These are phyloP conservation scores for Andrena bicolor DNA, from an alignment of 2,888 invertebrate species.

Conservation along the genomic window DNA sequence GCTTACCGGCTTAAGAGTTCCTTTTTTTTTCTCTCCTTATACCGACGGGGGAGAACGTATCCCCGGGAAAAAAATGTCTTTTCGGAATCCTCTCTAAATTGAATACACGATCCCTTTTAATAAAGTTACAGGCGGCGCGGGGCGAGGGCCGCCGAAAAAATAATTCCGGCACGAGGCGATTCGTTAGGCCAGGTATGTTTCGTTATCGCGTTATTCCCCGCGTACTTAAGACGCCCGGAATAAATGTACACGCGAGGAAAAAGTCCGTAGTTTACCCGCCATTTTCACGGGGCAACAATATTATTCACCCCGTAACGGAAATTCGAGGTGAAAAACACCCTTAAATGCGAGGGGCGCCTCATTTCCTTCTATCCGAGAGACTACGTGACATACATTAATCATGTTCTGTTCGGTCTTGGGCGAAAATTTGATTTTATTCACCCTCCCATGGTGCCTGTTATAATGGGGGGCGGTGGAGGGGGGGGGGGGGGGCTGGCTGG, in stretches of 20 bases:
- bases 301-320: conserved; percentile 49
- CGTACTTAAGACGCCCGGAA: conserved; percentile 12
- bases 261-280: conserved; percentile 47
- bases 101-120: conserved; percentile 71
- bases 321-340: conserved; percentile 60
- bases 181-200: conserved; percentile 40
- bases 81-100: conserved; percentile 70
- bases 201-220: conserved; percentile 13
- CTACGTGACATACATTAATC: conserved; percentile 73
- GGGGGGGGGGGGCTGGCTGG: too few relatives aligned
- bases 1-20: conserved; percentile 68
- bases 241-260: neutral
- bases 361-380: conserved; percentile 61
- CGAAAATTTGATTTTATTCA: conserved; percentile 74
- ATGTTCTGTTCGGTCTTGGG: conserved; percentile 63
- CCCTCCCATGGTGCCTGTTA: conserved; percentile 46
- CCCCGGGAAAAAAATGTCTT: conserved; percentile 61
- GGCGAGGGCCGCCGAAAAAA: conserved; percentile 16
- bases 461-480: neutral
- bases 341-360: conserved; percentile 55
- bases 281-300: conserved; percentile 29
- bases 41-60: conserved; percentile 50
- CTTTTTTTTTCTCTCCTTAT: conserved; percentile 8
- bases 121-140: conserved; percentile 56
- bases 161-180: conserved; percentile 45